A percentile compares a stretch with the other conserved stretches of the same genome.
phyloP scores from a whole-genome alignment of 2,888 invertebrate species.

The Eupithecia abbreviata region DNA sequence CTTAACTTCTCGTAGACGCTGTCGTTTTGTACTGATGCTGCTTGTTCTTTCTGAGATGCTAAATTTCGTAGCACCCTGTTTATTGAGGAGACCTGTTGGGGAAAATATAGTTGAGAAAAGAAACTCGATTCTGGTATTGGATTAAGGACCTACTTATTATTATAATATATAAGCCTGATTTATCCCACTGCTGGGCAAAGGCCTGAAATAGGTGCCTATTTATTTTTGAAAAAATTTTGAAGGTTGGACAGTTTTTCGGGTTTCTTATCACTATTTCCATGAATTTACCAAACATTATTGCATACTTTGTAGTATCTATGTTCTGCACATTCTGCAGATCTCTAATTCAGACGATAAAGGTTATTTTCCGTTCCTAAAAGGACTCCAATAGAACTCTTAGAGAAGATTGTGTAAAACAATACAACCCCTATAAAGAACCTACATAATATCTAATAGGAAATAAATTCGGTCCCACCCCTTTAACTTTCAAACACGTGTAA shows the following conservation, averaged over 20 bases:
- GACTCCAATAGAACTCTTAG: background rate
- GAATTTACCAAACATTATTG: background rate
- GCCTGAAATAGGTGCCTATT: no score
- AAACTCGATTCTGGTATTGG: background rate
- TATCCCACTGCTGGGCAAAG: no score
- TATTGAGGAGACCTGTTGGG: constrained; percentile 95
- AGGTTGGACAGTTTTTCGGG: background rate
- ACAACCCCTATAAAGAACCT: background rate
- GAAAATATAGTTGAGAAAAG: constrained; percentile 21
- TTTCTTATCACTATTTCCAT: background rate
- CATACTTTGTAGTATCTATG: background rate
- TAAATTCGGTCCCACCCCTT: constrained; percentile 71
- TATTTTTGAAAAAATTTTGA: background rate
- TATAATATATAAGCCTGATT: no score
- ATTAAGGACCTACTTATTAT: no score
- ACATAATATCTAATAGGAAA: constrained; percentile 70
- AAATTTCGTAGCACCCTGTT: constrained; percentile 98
- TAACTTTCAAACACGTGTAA: constrained; percentile 78
- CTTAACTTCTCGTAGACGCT: constrained; percentile 97
- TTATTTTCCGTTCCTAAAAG: background rate
- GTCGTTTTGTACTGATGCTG: constrained; percentile 91
- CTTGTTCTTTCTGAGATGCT: constrained; percentile 98
- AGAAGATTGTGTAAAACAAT: background rate
- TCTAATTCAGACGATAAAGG: background rate
- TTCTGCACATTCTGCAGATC: background rate